Conservation (phyloP, 2,113 vertebrate genomes). For the Pithys albifrons region DNA sequence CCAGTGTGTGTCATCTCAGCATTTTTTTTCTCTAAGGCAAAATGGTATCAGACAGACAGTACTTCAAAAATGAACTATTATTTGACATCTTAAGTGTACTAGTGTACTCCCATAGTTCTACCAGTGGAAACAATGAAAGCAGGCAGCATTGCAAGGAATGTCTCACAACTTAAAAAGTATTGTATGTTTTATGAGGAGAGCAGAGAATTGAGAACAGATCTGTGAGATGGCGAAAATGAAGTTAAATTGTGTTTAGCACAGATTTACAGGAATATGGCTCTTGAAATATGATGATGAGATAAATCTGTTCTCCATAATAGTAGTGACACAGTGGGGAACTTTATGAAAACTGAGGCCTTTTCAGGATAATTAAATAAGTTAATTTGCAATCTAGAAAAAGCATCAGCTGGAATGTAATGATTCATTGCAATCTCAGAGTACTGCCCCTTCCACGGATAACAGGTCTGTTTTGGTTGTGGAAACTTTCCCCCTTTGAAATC, state of each 20-base stretch:
- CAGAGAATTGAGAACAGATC: background rate
- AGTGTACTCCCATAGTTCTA: background rate
- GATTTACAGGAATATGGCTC: slow-evolving; percentile 7
- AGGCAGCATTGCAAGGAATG: background rate
- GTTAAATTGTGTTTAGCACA: slow-evolving; percentile 1
- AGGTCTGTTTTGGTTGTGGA: slow-evolving; percentile 4
- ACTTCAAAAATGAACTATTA: background rate
- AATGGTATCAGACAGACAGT: background rate
- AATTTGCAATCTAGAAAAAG: slow-evolving; percentile 60
- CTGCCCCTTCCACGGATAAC: slow-evolving; percentile 20
- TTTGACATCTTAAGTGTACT: background rate
- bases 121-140: background rate
- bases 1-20: background rate
- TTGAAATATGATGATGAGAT: slow-evolving; percentile 43
- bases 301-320: slow-evolving; percentile 45
- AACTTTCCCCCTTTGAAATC: background rate
- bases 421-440: slow-evolving; percentile 19
- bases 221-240: background rate
- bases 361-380: slow-evolving; percentile 64
- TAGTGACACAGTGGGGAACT: slow-evolving; percentile 39
- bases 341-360: slow-evolving; percentile 48
- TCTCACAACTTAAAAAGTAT: background rate
- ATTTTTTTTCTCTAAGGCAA: background rate
- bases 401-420: slow-evolving; percentile 45
- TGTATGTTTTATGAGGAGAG: background rate